Base-by-base conservation (phyloP, 23 tunicate genomes). In the Botrylloides violaceus region DNA sequence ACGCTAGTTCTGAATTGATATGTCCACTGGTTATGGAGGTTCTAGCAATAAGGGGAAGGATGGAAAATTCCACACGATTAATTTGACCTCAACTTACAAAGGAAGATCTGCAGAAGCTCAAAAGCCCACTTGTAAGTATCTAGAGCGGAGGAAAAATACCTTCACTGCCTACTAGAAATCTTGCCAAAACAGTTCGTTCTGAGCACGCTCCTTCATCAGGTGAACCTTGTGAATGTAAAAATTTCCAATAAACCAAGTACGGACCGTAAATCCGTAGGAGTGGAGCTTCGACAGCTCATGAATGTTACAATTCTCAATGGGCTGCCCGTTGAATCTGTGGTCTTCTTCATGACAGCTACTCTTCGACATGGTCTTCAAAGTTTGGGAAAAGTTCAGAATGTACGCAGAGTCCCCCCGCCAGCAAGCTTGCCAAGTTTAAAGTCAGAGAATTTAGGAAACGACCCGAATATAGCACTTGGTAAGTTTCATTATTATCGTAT, bases 301-400 rank as follows among this genome's bases (percentile, higher is more conserved):
- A n/a, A n/a, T n/a, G n/a, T n/a, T n/a, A n/a, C n/a, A n/a, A n/a
- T n/a, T n/a, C n/a, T n/a, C n/a, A n/a, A n/a, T n/a, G n/a, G n/a
- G n/a, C n/a, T n/a, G n/a, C n/a, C n/a, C n/a, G n/a, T n/a, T n/a
- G n/a, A n/a, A n/a, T n/a, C n/a, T 18, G 12, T 47, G 12, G 18
- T 47, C 55, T 47, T 47, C 12, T 47, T 47, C 62, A 4, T 58
- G 23, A 23, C 80, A 53, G 50, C 83, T 12, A 27, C 61, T 32
- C 79, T 76, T 70, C 96, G 96, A 66, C 96, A 87, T 87, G 96
- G 96, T 65, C 78, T 81, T 58, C 96, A 87, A 87, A 87, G 96
- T 77, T 81, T 87, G 96, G 96, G 96, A 62, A 87, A 87, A 77
- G 96, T 87, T 77, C 78, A 79, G 48, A 56, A 79, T 62, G 80